phyloP scores from a whole-genome alignment of 2,113 vertebrate genomes.

The Dipodomys merriami region DNA sequence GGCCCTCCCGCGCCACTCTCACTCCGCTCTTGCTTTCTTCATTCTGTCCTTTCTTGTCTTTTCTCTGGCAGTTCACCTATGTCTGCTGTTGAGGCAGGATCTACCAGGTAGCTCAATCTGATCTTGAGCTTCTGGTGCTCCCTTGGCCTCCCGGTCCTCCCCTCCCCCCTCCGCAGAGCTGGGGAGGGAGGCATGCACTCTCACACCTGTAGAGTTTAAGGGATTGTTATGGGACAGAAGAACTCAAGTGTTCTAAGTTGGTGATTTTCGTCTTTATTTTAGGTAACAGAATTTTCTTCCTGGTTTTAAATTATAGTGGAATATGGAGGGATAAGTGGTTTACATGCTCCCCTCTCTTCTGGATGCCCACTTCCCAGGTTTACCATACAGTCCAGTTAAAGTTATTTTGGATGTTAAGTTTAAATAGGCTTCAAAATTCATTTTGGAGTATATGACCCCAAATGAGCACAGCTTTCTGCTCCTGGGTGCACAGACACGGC shows the following conservation, averaged over 20 bases:
- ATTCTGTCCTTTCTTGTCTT: not conserved
- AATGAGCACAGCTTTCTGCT: too few relatives aligned
- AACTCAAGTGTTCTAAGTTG: not conserved
- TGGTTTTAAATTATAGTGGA: conserved; percentile 12
- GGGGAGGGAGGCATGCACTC: not conserved
- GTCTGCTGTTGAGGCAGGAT: not conserved
- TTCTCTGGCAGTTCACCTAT: not conserved
- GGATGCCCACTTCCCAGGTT: not conserved
- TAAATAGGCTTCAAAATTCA: not conserved
- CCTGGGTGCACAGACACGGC: too few relatives aligned
- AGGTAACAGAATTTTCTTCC: not conserved
- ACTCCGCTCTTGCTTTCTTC: not conserved
- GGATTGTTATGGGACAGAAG: not conserved
- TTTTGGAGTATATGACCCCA: too few relatives aligned
- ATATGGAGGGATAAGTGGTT: not conserved
- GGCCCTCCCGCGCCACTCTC: not conserved
- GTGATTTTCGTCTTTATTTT: not conserved
- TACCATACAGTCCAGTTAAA: not conserved
- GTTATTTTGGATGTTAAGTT: not conserved
- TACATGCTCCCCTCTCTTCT: not conserved
- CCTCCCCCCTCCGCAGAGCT: too few relatives aligned
- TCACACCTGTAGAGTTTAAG: not conserved
- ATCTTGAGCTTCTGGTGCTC: not conserved
- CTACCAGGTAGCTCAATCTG: not conserved
- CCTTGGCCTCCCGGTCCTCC: not conserved